Evolutionary conservation across 2,797 vertebrate species (phyloP).

Genomic region (Distichodus sexfasciatus): DNA sequence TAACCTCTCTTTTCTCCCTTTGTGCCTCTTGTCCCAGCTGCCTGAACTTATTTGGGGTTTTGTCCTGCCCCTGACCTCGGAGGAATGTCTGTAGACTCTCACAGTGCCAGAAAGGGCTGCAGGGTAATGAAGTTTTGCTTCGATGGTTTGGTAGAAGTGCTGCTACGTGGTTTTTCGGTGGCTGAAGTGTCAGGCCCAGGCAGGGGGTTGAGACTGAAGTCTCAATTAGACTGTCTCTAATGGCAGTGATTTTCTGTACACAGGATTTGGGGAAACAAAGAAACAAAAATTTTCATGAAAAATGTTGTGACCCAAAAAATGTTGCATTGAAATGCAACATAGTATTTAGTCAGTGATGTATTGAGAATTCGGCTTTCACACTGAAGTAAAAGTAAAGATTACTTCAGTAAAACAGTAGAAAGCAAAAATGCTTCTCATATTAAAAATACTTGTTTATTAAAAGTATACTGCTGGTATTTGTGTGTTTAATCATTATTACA

Average conservation of each 20-base stretch:
- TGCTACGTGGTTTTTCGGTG: conserved; percentile 1
- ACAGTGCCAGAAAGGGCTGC: neutral
- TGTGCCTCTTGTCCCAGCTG: neutral
- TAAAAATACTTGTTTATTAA: too few relatives aligned
- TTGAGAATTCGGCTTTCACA: too few relatives aligned
- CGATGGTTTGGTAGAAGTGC: conserved; percentile 10
- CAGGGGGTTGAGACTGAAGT: conserved; percentile 31
- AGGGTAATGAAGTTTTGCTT: conserved; percentile 1
- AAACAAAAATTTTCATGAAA: neutral
- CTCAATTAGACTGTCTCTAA: conserved; percentile 33
- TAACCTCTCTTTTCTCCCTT: neutral
- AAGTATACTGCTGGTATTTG: too few relatives aligned
- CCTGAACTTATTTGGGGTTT: neutral
- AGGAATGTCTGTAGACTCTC: neutral
- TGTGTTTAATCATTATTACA: too few relatives aligned
- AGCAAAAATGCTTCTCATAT: too few relatives aligned
- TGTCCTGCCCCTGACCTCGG: neutral
- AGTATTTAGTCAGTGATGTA: too few relatives aligned
- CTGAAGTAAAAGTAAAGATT: too few relatives aligned
- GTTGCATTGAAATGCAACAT: too few relatives aligned
- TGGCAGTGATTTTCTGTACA: conserved; percentile 19
- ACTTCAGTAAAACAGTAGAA: too few relatives aligned
- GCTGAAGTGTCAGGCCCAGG: conserved; percentile 11
- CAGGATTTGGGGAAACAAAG: neutral
- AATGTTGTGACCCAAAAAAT: too few relatives aligned